phyloP scores from a whole-genome alignment of 2,888 invertebrate species.

The Druceiella hillmani region DNA sequence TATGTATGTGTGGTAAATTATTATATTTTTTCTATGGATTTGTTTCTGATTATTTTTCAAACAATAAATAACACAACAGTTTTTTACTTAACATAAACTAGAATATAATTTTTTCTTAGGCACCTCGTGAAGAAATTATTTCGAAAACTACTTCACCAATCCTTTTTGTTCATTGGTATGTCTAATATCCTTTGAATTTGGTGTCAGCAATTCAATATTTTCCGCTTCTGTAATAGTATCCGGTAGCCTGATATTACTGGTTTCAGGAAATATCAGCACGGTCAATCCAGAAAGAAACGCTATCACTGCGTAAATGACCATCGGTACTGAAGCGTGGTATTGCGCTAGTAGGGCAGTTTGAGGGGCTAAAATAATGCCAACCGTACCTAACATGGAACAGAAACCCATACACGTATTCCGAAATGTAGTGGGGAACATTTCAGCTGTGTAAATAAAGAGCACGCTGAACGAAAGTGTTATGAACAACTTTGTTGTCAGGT shows the following conservation, averaged over 20 bases:
- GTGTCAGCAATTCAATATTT: slow-evolving; percentile 25
- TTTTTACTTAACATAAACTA: too few relatives aligned
- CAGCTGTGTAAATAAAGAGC: background rate
- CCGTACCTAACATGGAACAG: slow-evolving; percentile 12
- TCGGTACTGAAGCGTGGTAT: too few relatives aligned
- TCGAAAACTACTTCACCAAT: too few relatives aligned
- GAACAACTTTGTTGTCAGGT: background rate
- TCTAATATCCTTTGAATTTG: too few relatives aligned
- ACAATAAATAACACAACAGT: too few relatives aligned
- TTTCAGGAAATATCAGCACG: slow-evolving; percentile 40
- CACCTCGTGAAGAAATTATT: too few relatives aligned
- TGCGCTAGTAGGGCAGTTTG: background rate
- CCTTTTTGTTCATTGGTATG: too few relatives aligned
- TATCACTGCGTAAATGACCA: slow-evolving; percentile 37
- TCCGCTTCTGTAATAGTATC: slow-evolving; percentile 39
- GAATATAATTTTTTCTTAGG: too few relatives aligned
- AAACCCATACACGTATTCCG: slow-evolving; percentile 3
- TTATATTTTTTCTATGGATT: too few relatives aligned
- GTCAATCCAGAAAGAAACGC: slow-evolving; percentile 34
- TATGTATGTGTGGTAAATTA: too few relatives aligned
- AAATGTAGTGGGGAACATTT: slow-evolving; percentile 3
- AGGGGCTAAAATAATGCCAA: slow-evolving; percentile 27
- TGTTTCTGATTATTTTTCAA: too few relatives aligned
- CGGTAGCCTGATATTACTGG: slow-evolving; percentile 36
- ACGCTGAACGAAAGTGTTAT: slow-evolving; percentile 1